Evolutionary conservation across 1,140 invertebrate genomes (phyloP).

Genomic region (Nixonia krombeini): DNA sequence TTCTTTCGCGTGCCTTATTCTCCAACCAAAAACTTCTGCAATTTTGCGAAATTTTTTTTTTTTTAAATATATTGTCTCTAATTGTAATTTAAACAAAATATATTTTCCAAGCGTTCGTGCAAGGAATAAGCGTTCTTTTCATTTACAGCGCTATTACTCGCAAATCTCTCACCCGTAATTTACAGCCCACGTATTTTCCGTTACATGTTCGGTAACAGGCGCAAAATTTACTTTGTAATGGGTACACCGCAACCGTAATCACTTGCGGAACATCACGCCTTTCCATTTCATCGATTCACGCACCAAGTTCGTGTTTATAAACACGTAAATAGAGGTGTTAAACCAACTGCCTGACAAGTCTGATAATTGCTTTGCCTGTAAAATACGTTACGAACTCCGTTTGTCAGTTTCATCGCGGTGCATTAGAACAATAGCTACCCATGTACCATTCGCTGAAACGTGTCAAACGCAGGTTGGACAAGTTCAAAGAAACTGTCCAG

Average conservation of each 20-base stretch:
- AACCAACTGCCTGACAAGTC: constrained; percentile 68
- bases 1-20: no score
- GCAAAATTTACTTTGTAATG: constrained; percentile 62
- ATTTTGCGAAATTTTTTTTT: no score
- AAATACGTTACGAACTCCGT: constrained; percentile 57
- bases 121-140: no score
- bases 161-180: no score
- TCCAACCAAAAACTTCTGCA: no score
- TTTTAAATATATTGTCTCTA: no score
- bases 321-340: constrained; percentile 63
- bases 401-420: constrained; percentile 27
- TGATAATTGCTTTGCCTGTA: constrained; percentile 67
- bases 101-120: no score
- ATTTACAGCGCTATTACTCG: no score
- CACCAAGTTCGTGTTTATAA: constrained; percentile 52
- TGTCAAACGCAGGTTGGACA: constrained; percentile 48
- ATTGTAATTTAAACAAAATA: no score
- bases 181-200: constrained; percentile 37
- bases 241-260: constrained; percentile 38
- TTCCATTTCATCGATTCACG: constrained; percentile 48
- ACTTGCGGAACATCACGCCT: constrained; percentile 44
- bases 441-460: constrained; percentile 36
- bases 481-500: constrained; percentile 36
- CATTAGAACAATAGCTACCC: constrained; percentile 39
- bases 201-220: constrained; percentile 49